Conservation (phyloP, 2,797 vertebrate genomes). For the Diceros bicornis region DNA sequence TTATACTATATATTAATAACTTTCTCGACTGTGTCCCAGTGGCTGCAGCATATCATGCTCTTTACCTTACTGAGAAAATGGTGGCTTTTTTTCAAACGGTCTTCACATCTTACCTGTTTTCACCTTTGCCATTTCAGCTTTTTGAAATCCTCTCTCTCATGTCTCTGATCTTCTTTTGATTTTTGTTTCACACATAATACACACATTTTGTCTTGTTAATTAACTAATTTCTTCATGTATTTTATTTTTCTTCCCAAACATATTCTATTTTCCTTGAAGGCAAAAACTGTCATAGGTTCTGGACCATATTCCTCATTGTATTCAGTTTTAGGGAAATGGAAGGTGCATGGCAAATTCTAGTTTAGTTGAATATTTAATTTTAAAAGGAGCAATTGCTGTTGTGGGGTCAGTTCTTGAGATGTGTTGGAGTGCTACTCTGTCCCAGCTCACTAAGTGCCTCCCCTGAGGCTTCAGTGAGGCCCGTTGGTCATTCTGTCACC, state of each 20-base stretch:
- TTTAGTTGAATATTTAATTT: background rate
- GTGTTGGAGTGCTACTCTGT: background rate
- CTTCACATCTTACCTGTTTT: background rate
- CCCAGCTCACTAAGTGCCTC: background rate
- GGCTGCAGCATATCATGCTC: rapidly evolving
- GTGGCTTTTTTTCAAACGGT: background rate
- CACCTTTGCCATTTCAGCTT: background rate
- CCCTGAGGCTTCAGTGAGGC: background rate
- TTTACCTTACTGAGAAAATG: background rate
- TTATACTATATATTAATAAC: background rate
- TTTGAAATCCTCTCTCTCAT: background rate
- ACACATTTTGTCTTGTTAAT: background rate
- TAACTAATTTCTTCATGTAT: background rate
- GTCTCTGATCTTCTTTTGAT: background rate
- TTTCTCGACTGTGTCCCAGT: background rate
- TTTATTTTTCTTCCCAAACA: background rate
- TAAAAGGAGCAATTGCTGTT: background rate
- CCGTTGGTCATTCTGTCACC: background rate
- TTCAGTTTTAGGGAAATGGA: background rate
- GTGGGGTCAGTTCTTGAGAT: background rate
- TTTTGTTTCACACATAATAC: constrained; percentile 3
- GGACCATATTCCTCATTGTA: background rate
- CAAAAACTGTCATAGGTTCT: background rate
- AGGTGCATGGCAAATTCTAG: background rate
- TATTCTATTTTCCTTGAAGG: background rate